Evolutionary conservation across 2,113 vertebrate species (phyloP), one percentile per base, ranked within the genome.

Genomic region (Trogon melanurus): DNA sequence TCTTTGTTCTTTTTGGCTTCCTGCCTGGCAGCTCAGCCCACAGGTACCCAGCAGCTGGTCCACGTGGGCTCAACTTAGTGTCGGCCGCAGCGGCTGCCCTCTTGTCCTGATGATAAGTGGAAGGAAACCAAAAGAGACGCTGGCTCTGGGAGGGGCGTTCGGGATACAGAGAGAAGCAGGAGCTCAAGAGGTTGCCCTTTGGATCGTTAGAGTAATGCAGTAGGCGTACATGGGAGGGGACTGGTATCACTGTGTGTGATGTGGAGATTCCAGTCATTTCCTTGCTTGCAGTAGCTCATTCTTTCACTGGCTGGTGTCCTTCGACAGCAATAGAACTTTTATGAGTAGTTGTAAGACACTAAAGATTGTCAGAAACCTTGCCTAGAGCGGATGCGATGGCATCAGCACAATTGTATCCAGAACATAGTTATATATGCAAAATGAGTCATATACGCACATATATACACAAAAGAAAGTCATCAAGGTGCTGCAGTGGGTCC

Each of bases 81-180:
- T 34, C 1, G 0, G n/a, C 17, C 0, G 1, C 45, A 8, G 53
- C 5, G 1, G 1, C 27, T 0, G 9, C 79, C 34, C 48, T 82
- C 38, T 69, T 60, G 38, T 44, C 26, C 23, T 3, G 1, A 0
- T 74, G 56, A 6, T 13, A 64, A 26, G 48, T 71, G 20, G 29
- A 78, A 66, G 56, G 72, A 62, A 41, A 50, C 7, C 12, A n/a
- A 81, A n/a, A 22, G 47, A 51, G 48, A 3, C 1, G 3, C 22
- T 26, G 30, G 32, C 26, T 80, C 70, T 95, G 32, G 1, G 4
- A 47, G 22, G 22, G 27, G n/a, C 0, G 0, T 74, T 78, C 58
- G 47, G 16, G 25, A 6, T 67, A 7, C 48, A 36, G 3, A 56
- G 73, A 58, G 57, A 20, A 38, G 48, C 0, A 1, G 48, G 70